Base-by-base conservation (phyloP, 2,888 invertebrate genomes). In the Ormyrus pomaceus region DNA sequence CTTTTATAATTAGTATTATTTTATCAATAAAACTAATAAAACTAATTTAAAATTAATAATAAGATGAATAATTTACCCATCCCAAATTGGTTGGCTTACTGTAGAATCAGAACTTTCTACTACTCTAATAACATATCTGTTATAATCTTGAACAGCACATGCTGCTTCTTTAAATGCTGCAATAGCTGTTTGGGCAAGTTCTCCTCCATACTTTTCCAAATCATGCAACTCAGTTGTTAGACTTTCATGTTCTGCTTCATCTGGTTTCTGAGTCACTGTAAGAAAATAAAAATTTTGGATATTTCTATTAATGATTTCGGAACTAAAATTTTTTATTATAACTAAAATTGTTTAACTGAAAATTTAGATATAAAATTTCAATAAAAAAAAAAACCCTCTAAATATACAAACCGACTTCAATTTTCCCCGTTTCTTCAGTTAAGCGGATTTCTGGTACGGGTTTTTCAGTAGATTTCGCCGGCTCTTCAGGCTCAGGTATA, bases 81-180 rank as follows among this genome's bases (percentile, higher is more conserved):
- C 86, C 89, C 90, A 90, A 19, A 89, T 78, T 10, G 82, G 48
- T 7, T 83, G 83, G 48, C 83, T 83, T 46, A 84, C 84, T 6
- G 84, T 83, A 8, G 83, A 46, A 48, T 84, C 84, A 59, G 82
- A 75, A 53, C 77, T 86, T 77, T 90, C 90, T 6, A 90, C 81
- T 6, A 89, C 85, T 65, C 84, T 85, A 0, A 88, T 74, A 3
- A 90, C 86, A 68, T 89, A 86, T 58, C 85, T 83, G 80, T 89
- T 94, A 82, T 94, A 94, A 8, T 92, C 92, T 80, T 92, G 91
- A 59, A 95, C 91, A 59, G 93, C 92, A 73, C 91, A 91, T 0
- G 93, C 92, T 0, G 96, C 95, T 82, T 92, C 91, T 80, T 93
- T 93, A 86, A 94, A 96, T 79, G 94, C 93, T 86, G 94, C 92